These are phyloP conservation scores for Fistularia commersonii DNA, from an alignment of 2,797 vertebrate genomes.

Conservation along the genomic window DNA sequence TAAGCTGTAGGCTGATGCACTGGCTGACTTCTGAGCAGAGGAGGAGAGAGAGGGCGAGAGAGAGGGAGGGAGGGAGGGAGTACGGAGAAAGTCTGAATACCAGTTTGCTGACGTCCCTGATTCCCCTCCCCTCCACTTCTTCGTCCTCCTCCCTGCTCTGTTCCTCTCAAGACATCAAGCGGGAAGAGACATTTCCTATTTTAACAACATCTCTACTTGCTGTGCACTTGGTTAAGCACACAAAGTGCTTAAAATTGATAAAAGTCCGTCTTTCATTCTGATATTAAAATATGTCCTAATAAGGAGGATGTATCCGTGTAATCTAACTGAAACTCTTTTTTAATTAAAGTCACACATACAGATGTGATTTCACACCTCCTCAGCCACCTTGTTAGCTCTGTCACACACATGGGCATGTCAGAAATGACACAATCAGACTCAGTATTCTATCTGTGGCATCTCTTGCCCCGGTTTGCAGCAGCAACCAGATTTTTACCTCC, in stretches of 20 bases:
- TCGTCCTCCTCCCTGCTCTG: constrained; percentile 40
- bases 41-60: constrained; percentile 26
- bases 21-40: constrained; percentile 52
- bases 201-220: background rate
- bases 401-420: background rate
- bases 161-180: constrained; percentile 10
- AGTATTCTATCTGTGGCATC: background rate
- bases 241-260: background rate
- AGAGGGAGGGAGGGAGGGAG: constrained; percentile 20
- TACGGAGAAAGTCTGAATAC: constrained; percentile 49
- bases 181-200: background rate
- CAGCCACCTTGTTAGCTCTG: background rate
- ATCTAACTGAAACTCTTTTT: background rate
- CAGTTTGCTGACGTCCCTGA: constrained; percentile 56
- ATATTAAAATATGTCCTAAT: background rate
- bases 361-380: background rate
- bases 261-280: background rate
- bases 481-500: constrained; percentile 23
- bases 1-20: constrained; percentile 45
- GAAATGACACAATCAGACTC: constrained; percentile 2
- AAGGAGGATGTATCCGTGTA: background rate
- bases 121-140: constrained; percentile 55
- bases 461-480: background rate
- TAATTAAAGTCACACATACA: background rate
- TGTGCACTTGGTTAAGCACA: background rate